These are phyloP conservation scores for Ciconia boyciana DNA, from an alignment of 2,113 vertebrate species.

Conservation along the genomic window DNA sequence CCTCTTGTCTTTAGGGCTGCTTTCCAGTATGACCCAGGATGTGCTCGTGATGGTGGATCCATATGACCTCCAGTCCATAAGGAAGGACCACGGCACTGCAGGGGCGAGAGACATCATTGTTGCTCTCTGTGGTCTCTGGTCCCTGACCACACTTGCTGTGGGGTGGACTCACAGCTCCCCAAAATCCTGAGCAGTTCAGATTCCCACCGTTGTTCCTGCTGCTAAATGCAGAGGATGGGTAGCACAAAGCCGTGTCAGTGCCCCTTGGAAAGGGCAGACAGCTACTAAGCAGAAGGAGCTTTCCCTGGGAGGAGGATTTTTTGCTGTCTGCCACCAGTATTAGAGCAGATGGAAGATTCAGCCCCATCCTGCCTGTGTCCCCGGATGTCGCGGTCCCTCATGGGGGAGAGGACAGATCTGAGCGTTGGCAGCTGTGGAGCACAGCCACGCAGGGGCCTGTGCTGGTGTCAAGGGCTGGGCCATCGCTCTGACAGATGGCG, in stretches of 20 bases:
- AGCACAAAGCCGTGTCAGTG: background rate
- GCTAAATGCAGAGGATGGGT: background rate
- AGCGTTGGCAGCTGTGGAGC: background rate
- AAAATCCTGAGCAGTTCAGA: background rate
- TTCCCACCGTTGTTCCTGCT: background rate
- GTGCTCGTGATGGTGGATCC: accelerated
- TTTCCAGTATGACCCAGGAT: background rate
- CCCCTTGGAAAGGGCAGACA: background rate
- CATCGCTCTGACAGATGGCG: background rate
- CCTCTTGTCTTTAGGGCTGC: background rate
- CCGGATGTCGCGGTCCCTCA: accelerated
- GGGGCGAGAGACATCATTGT: background rate
- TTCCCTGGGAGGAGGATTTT: background rate
- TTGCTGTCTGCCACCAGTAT: background rate
- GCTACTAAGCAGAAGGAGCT: background rate
- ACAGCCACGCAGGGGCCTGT: background rate
- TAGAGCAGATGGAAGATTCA: background rate
- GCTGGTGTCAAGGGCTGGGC: background rate
- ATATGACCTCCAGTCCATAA: background rate
- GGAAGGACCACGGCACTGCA: accelerated
- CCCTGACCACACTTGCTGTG: accelerated
- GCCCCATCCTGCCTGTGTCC: background rate
- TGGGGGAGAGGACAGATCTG: background rate
- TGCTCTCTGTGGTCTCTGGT: background rate
- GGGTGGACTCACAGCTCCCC: background rate